A percentile compares a stretch with the other conserved stretches of the same genome.
phyloP scores from a whole-genome alignment of 2,888 invertebrate species.

The Zelleria hepariella region DNA sequence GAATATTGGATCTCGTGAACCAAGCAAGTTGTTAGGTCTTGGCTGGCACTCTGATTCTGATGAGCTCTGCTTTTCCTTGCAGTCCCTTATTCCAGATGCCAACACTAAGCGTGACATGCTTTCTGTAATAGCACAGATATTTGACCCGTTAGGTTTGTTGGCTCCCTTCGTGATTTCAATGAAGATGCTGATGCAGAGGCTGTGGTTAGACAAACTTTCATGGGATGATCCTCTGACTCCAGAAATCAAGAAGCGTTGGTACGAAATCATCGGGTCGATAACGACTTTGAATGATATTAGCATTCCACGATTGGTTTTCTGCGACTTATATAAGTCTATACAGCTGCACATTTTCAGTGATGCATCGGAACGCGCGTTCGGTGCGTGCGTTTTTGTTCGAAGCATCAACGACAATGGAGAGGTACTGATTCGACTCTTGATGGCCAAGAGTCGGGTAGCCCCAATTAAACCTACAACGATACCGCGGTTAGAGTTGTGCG shows the following conservation, averaged over 20 bases:
- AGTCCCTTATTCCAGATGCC: background rate
- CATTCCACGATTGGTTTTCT: background rate
- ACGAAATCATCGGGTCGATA: background rate
- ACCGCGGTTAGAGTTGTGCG: background rate
- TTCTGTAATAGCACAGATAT: too few species aligned
- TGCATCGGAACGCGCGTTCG: background rate
- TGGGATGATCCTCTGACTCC: slow-evolving; percentile 18
- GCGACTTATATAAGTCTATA: background rate
- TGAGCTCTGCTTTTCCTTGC: background rate
- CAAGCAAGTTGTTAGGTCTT: slow-evolving; percentile 14
- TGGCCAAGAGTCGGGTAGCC: background rate
- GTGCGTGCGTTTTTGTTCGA: background rate
- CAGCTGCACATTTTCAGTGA: background rate
- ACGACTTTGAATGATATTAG: background rate
- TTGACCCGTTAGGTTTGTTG: slow-evolving; percentile 13
- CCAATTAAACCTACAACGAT: background rate
- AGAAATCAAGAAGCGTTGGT: background rate
- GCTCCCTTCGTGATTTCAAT: slow-evolving; percentile 15
- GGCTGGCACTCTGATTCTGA: slow-evolving; percentile 11
- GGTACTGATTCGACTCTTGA: background rate
- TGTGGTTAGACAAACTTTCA: slow-evolving; percentile 18
- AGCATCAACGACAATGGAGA: background rate
- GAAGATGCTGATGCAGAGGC: slow-evolving; percentile 19
- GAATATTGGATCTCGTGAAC: slow-evolving; percentile 9
- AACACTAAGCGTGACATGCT: slow-evolving; percentile 15